Evolutionary conservation across 2,797 vertebrate genomes (phyloP), one percentile per base, ranked within the genome.

Genomic region (Eutrigla gurnardus): DNA sequence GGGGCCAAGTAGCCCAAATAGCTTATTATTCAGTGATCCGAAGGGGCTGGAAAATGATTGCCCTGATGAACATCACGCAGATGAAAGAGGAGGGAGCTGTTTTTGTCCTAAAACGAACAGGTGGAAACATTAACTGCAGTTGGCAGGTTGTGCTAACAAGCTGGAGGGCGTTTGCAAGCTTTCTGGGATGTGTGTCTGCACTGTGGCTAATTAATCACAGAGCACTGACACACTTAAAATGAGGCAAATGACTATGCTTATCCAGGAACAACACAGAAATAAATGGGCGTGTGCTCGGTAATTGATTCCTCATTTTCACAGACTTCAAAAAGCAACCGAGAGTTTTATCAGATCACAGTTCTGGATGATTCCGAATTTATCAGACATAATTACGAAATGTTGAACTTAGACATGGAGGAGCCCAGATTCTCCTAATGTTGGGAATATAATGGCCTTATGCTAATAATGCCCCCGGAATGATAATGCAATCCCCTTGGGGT

Each of bases 261-360:
- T 80, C 80, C 74, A 70, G 77, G 84, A 88, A 88, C 84, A 61
- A 88, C 84, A 59, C 70, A 70, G 69, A 54, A 72, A 88, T 68
- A 81, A 89, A 89, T 73, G 81, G 80, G 55, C 52, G 78, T 65
- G 77, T 10, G 79, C 70, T 46, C 65, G 1, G 45, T 93, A 93
- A 94, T 92, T 85, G 86, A 92, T 90, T 92, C 91, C 88, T 92
- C 65, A 83, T 91, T 90, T 90, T 88, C 80, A 75, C 71, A 43
- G 88, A 93, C 32, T 93, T 93, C 93, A 89, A 94, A 93, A 94
- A 85, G 82, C 49, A 52, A 61, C 68, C 11, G 10, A 77, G 70
- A 70, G 65, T 82, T 89, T 83, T 78, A 75, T 93, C 87, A 86
- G 88, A 92, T 89, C 80, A 84, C 46, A 71, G 78, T 68, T 80